Evolutionary conservation across 1,140 invertebrate species (phyloP).

Genomic region (Carposina sasakii): DNA sequence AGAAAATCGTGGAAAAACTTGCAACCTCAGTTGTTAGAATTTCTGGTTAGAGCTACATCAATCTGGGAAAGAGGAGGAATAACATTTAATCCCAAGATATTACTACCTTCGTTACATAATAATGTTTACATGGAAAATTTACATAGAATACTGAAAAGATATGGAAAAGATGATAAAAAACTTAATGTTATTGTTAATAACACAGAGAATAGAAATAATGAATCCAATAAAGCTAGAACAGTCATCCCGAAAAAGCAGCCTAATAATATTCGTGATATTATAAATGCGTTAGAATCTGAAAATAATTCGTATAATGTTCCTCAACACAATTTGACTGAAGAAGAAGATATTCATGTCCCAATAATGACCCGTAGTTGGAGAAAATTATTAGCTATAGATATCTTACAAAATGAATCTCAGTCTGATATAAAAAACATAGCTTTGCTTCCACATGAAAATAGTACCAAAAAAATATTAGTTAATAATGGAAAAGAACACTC

Average conservation of each 20-base stretch:
- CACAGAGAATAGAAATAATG: slow-evolving; percentile 7
- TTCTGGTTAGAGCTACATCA: slow-evolving; percentile 46
- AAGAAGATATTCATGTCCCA: slow-evolving; percentile 28
- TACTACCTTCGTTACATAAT: slow-evolving; percentile 36
- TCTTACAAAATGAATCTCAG: too few species aligned
- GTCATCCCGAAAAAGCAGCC: slow-evolving; percentile 31
- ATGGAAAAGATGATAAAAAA: slow-evolving; percentile 13
- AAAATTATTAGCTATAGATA: background rate
- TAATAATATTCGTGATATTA: slow-evolving; percentile 63
- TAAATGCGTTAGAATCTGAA: slow-evolving; percentile 40
- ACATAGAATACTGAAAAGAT: slow-evolving; percentile 31
- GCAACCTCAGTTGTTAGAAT: slow-evolving; percentile 40
- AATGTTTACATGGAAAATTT: slow-evolving; percentile 43
- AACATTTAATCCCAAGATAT: slow-evolving; percentile 45
- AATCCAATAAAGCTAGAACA: background rate
- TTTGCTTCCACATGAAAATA: too few species aligned
- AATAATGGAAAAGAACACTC: too few species aligned
- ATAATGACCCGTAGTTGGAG: slow-evolving; percentile 5
- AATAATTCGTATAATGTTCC: slow-evolving; percentile 17
- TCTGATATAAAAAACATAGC: too few species aligned
- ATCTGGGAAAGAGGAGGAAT: slow-evolving; percentile 63
- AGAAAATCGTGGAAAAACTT: slow-evolving; percentile 41
- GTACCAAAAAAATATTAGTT: too few species aligned
- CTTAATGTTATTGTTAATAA: too few species aligned
- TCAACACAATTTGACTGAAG: slow-evolving; percentile 36